Base-by-base conservation (phyloP, 1,140 invertebrate genomes). In the Drosophila paulistorum region DNA sequence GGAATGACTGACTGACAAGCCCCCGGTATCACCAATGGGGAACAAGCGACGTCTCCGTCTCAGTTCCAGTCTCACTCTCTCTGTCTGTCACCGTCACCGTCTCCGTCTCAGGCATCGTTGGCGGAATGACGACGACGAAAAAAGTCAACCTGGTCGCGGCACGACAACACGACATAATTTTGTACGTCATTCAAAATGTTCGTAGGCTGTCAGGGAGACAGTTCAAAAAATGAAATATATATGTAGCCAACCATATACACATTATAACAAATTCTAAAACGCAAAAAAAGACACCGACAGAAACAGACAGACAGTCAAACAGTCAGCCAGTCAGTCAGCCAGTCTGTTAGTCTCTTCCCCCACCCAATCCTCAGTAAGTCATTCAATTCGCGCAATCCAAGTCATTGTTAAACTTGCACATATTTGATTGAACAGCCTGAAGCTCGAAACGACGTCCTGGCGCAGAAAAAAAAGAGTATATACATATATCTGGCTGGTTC, bases 121-220 rank as follows among this genome's bases (percentile, higher is more conserved):
- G 73, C 67, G 77, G 68, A 78, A 75, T 69, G 76, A 65, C 62
- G 71, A 66, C 48, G 74, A 74, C 77, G 68, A 81, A 85, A 75
- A 85, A 75, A 85, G 74, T 81, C 82, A 86, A 86, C 78, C 79
- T 75, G 82, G 71, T 86, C 79, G 81, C 74, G 77, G 79, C 78
- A 90, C 81, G 81, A 90, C 87, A 90, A 80, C 83, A 90, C 87
- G 86, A 90, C 87, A 90, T 83, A 86, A 89, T 81, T 90, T 90
- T 90, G 87, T 77, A 90, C 82, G 87, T 90, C 87, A 90, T 74
- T 90, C 84, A 84, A 83, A 89, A 72, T 66, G 76, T 81, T 89
- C 84, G 83, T 77, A 75, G 75, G 83, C 82, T 86, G 82, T 86
- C 82, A 86, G 83, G 79, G 76, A 87, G 83, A 83, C 83, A 83